Evolutionary conservation across 1,140 invertebrate genomes (phyloP), one percentile per base, ranked within the genome.

Genomic region (Lerema accius): DNA sequence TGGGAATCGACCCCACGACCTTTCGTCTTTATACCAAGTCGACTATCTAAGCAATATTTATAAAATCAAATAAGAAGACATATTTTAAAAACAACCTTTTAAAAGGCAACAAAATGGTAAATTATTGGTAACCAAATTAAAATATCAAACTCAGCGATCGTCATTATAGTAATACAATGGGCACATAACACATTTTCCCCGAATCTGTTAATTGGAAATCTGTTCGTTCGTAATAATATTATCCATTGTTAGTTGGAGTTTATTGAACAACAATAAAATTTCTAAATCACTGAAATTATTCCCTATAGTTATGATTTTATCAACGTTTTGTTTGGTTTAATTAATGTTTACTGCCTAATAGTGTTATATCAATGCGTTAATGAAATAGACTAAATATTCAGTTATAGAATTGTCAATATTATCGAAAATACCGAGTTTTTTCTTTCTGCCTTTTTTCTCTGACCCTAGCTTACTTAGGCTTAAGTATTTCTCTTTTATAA

Each of bases 251-350:
- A 53, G 23, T 42, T 23, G 3, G 7, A 45, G 40, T 56, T 45
- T 32, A 56, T 56, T 45, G 40, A 19, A 35, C 55, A 58, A 45
- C 55, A 58, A 58, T 58, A 35, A 46, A 58, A 58, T 45, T 32
- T 5, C 26, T 17, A 46, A 58, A 58, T 58, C 28, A 13, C 26
- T 19, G 28, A 11, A n/a, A 58, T 46, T 58, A 45, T 46, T 7
- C 14, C 40, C 17, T 58, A 58, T 16, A 9, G 16, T 40, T 35
- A 58, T 45, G 53, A 58, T 58, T 58, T 58, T 58, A 58, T 58
- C 53, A 45, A 58, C 53, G 53, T 56, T 43, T 56, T 58, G 42
- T 58, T 16, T 17, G 14, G 28, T 40, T 58, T 58, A 58, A 46
- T 58, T 35, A 42, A 19, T 10, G 45, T 26, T 19, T n/a, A n/a